phyloP scores from a whole-genome alignment of 2,888 invertebrate genomes.

The Aplocera efformata region DNA sequence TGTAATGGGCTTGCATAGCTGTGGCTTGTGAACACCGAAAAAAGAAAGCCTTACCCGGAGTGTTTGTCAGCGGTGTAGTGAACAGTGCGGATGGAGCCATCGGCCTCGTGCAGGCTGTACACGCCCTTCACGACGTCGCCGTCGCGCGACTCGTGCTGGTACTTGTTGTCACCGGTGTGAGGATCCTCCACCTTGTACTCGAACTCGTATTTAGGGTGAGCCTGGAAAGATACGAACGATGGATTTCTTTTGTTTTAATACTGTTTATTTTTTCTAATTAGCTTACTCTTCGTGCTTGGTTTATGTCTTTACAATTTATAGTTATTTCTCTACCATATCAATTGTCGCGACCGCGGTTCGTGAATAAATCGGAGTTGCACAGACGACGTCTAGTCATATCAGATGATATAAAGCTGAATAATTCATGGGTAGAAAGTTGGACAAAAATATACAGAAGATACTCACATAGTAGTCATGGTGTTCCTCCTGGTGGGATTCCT shows the following conservation, averaged over 20 bases:
- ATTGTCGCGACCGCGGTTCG: too few relatives aligned
- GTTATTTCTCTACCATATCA: too few relatives aligned
- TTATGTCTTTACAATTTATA: too few relatives aligned
- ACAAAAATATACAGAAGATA: too few relatives aligned
- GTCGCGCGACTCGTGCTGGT: constrained; percentile 75
- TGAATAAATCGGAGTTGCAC: too few relatives aligned
- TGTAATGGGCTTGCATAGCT: too few relatives aligned
- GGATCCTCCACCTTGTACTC: constrained; percentile 77
- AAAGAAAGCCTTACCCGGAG: constrained; percentile 66
- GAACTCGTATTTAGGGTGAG: constrained; percentile 76
- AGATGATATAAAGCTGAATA: too few relatives aligned
- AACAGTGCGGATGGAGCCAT: constrained; percentile 71
- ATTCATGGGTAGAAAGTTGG: too few relatives aligned
- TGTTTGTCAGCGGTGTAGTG: constrained; percentile 72
- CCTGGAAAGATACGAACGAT: constrained; percentile 35
- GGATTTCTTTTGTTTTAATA: background rate
- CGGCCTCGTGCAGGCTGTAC: constrained; percentile 61
- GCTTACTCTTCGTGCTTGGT: too few relatives aligned
- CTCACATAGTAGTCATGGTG: constrained; percentile 54
- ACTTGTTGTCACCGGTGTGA: constrained; percentile 79
- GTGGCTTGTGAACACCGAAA: too few relatives aligned
- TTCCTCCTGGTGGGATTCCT: constrained; percentile 35
- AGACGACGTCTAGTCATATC: too few relatives aligned
- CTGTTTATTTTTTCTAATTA: too few relatives aligned
- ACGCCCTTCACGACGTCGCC: constrained; percentile 81